Percentiles rank a stretch among this genome's conserved stretches.
phyloP scores from a whole-genome alignment of 1,140 invertebrate species.

The Aporrectodea caliginosa region DNA sequence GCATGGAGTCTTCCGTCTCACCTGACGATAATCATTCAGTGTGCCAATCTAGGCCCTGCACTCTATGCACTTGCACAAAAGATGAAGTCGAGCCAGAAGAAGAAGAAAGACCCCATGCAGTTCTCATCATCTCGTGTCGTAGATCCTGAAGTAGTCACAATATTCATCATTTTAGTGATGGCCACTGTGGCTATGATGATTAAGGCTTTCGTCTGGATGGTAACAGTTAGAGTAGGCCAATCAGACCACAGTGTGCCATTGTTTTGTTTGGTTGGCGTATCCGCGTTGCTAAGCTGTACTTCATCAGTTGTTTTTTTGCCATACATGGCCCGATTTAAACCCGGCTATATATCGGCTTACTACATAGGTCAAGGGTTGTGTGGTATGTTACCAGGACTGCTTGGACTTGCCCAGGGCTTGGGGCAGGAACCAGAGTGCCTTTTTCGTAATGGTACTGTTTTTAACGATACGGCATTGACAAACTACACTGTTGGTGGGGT shows the following conservation, averaged over 20 bases:
- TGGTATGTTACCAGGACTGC: slow-evolving; percentile 78
- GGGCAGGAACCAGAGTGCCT: slow-evolving; percentile 61
- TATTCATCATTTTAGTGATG: slow-evolving; percentile 65
- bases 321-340: slow-evolving; percentile 76
- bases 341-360: slow-evolving; percentile 66
- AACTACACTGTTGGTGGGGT: neutral
- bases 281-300: slow-evolving; percentile 82
- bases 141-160: slow-evolving; percentile 57
- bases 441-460: neutral
- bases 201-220: slow-evolving; percentile 72
- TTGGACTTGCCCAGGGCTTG: slow-evolving; percentile 77
- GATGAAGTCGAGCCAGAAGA: slow-evolving; percentile 49
- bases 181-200: slow-evolving; percentile 66
- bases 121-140: neutral
- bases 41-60: slow-evolving; percentile 80
- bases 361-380: slow-evolving; percentile 76
- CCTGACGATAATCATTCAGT: slow-evolving; percentile 73
- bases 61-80: slow-evolving; percentile 62
- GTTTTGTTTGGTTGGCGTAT: slow-evolving; percentile 71
- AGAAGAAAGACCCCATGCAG: slow-evolving; percentile 38
- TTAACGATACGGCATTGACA: neutral
- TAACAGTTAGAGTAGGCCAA: slow-evolving; percentile 61
- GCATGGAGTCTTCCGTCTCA: slow-evolving; percentile 82
- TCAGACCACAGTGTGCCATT: slow-evolving; percentile 67
- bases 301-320: slow-evolving; percentile 87